These are phyloP conservation scores for Fulica atra DNA, from an alignment of 2,113 vertebrate species.

Conservation along the genomic window DNA sequence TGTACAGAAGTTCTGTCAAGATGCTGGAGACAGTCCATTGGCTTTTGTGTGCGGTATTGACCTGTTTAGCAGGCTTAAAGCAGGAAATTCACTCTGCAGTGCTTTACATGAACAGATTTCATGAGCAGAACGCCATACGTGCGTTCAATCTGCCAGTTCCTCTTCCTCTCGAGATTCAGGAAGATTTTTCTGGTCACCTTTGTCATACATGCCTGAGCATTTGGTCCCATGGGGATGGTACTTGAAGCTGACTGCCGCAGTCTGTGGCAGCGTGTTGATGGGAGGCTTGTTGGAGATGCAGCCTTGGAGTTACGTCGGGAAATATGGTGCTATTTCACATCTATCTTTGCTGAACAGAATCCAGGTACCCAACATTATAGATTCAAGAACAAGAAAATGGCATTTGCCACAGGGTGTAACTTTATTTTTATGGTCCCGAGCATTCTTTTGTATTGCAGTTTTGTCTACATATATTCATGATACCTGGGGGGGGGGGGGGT, in stretches of 20 bases:
- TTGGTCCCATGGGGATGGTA: neutral
- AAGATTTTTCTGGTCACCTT: neutral
- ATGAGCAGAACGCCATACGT: neutral
- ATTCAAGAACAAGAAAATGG: neutral
- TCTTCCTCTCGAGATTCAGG: neutral
- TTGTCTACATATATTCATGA: neutral
- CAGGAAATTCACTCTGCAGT: neutral
- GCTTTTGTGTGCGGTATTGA: neutral
- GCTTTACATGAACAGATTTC: neutral
- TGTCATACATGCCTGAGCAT: fast-evolving
- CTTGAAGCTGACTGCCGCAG: neutral
- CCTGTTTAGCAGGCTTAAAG: neutral
- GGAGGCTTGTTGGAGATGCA: neutral
- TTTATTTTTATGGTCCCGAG: neutral
- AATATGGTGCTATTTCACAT: neutral
- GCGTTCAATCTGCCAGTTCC: fast-evolving
- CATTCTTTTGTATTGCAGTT: neutral
- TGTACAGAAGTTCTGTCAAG: neutral
- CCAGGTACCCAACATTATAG: neutral
- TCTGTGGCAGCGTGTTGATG: neutral
- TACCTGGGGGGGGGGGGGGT: neutral
- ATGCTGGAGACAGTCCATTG: fast-evolving
- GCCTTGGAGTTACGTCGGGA: neutral
- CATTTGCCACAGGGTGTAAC: neutral
- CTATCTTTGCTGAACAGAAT: neutral